These are phyloP conservation scores for Physella acuta DNA, from an alignment of 1,140 invertebrate genomes.

Conservation along the genomic window DNA sequence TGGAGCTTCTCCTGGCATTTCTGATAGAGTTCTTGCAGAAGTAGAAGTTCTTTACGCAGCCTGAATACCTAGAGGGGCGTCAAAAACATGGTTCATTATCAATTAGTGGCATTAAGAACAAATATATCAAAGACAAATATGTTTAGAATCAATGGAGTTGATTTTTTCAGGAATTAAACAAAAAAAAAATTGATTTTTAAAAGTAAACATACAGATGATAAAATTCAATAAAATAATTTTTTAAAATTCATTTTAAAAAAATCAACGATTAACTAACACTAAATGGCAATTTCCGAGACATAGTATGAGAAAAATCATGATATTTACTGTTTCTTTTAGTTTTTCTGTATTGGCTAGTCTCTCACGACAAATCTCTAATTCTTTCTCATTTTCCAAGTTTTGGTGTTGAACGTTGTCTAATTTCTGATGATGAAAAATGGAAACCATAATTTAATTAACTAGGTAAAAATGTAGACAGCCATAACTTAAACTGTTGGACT, in stretches of 20 bases:
- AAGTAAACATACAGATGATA: neutral
- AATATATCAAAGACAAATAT: too few species aligned
- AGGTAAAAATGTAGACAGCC: neutral
- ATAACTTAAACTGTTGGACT: too few species aligned
- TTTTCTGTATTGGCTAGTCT: slow-evolving; percentile 39
- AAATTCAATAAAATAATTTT: neutral
- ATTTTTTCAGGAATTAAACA: too few species aligned
- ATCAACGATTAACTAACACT: too few species aligned
- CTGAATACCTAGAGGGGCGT: slow-evolving; percentile 47
- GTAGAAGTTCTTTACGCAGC: slow-evolving; percentile 54
- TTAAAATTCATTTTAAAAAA: too few species aligned
- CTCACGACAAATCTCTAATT: slow-evolving; percentile 39
- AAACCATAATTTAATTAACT: neutral
- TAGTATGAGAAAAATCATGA: too few species aligned
- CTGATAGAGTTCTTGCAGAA: slow-evolving; percentile 58
- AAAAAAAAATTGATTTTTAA: neutral
- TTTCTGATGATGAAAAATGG: slow-evolving; percentile 32
- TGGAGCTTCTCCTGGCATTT: slow-evolving; percentile 53
- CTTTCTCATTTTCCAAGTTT: slow-evolving; percentile 42
- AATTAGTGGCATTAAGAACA: too few species aligned
- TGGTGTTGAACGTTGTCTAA: slow-evolving; percentile 39
- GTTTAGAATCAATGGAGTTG: too few species aligned
- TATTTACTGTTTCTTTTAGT: slow-evolving; percentile 44
- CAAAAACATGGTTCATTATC: too few species aligned
- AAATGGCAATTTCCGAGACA: too few species aligned